Conservation (phyloP, 2,888 invertebrate genomes). For the Unio delphinus region DNA sequence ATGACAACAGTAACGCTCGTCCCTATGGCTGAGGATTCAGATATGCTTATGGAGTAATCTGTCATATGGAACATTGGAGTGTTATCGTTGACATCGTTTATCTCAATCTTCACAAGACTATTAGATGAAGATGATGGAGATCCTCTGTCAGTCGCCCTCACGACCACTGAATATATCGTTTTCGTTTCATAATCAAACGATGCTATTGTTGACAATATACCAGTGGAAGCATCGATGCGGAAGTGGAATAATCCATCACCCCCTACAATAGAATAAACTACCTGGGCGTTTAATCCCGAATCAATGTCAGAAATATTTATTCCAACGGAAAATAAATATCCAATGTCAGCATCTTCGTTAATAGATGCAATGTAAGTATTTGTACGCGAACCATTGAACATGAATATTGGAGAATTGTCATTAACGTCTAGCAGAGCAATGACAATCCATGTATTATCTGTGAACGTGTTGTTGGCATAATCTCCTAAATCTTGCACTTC, state of each 20-base stretch:
- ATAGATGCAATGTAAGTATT: constrained; percentile 20
- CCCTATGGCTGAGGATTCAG: constrained; percentile 1
- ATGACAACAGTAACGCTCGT: constrained; percentile 2
- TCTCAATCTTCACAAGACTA: constrained; percentile 24
- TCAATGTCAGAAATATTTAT: not conserved
- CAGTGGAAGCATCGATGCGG: constrained; percentile 29
- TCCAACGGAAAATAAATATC: constrained; percentile 23
- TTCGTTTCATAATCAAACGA: constrained; percentile 51
- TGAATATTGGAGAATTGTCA: constrained; percentile 41
- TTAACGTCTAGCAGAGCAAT: constrained; percentile 49
- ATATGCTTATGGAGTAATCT: constrained; percentile 1
- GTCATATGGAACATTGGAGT: constrained; percentile 21
- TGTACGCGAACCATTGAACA: constrained; percentile 24
- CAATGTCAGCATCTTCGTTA: constrained; percentile 25
- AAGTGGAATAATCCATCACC: constrained; percentile 36
- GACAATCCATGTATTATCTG: constrained; percentile 39
- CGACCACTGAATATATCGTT: constrained; percentile 29
- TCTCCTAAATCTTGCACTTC: constrained; percentile 20
- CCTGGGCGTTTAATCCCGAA: too few relatives aligned
- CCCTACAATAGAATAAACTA: constrained; percentile 18
- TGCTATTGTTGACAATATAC: constrained; percentile 27
- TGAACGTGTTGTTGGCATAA: constrained; percentile 13
- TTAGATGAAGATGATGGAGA: constrained; percentile 15
- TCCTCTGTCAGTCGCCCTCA: constrained; percentile 45
- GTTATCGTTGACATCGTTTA: constrained; percentile 47